Percentiles rank a stretch among this genome's conserved stretches.
Evolutionary conservation across 2,888 invertebrate species (phyloP).

Genomic region (Dicranocentrus wangi): DNA sequence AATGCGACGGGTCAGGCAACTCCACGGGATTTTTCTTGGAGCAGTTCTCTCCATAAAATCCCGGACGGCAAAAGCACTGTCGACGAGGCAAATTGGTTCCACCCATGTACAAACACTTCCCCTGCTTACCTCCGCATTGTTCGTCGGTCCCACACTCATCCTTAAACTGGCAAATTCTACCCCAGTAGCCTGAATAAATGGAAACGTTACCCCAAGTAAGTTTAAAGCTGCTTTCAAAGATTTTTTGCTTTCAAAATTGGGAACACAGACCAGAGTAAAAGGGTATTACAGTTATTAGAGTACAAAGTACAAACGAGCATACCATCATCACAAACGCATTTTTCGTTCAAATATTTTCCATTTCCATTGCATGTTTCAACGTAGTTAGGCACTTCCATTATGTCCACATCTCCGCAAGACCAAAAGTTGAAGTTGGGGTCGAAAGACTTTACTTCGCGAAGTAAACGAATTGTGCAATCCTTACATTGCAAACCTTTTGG

Average conservation of each 20-base stretch:
- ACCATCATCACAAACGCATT: conserved; percentile 68
- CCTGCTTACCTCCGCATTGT: conserved; percentile 67
- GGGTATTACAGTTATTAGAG: too few relatives aligned
- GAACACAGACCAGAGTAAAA: too few relatives aligned
- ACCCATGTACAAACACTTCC: conserved; percentile 70
- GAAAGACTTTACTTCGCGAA: conserved; percentile 94
- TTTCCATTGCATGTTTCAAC: conserved; percentile 89
- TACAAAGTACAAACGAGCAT: too few relatives aligned
- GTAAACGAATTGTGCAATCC: conserved; percentile 91
- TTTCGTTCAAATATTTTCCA: conserved; percentile 82
- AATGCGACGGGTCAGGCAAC: conserved; percentile 63
- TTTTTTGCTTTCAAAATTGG: neutral
- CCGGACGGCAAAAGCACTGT: conserved; percentile 71
- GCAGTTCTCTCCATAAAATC: conserved; percentile 69
- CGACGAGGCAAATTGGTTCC: conserved; percentile 66
- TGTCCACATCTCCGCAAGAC: conserved; percentile 96
- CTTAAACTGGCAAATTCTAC: conserved; percentile 70
- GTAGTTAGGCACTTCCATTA: conserved; percentile 78
- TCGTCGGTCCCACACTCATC: conserved; percentile 70
- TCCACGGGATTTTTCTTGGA: conserved; percentile 40
- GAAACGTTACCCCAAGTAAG: too few relatives aligned
- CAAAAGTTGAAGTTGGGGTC: conserved; percentile 87
- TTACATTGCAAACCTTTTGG: conserved; percentile 88
- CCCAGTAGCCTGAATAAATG: conserved; percentile 67
- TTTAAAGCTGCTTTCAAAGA: neutral